Base-by-base conservation (phyloP, 2,797 vertebrate species). In the Bryconaethiops microstoma region DNA sequence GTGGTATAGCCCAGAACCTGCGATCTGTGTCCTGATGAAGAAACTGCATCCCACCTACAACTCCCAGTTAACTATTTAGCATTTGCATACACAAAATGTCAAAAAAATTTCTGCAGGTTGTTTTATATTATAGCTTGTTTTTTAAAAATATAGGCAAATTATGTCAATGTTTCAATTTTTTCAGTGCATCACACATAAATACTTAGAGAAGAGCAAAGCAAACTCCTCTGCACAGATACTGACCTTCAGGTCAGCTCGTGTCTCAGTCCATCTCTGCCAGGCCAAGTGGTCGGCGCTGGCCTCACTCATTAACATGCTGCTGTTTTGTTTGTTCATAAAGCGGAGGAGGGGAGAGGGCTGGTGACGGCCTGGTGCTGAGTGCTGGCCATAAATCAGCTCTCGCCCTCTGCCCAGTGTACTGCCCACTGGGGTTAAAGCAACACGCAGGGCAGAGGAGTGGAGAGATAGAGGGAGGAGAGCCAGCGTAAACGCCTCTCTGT, bases 351-450 rank as follows among this genome's bases (percentile, higher is more conserved):
- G 87, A 79, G 92, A 92, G 90, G 91, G 91, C 90, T 90, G 91
- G 91, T 90, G 91, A 89, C 86, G 84, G 88, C 88, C 86, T 75
- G 77, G 19, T 87, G 88, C 88, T 88, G 85, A 85, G 79, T 82
- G 82, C 68, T 13, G 42, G 13, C 80, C 79, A 92, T 94, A 92
- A 92, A 94, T 94, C 92, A 93, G 88, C 91, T 88, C 89, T 88
- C 86, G 89, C 90, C 89, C 90, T 90, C 89, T 88, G 87, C 77
- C 63, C 86, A 78, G 89, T 89, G 87, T 90, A 87, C 90, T 92
- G 91, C 91, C 92, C 91, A 87, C 89, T 77, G 79, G 90, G 93
- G 93, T 94, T 94, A 94, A 94, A 93, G 91, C 91, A 94, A 94
- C 92, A 94, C 84, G 85, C 39, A 35, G 70, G 69, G 45, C 21